These are phyloP conservation scores for Mythimna vitellina DNA, from an alignment of 2,888 invertebrate genomes.

Conservation along the genomic window DNA sequence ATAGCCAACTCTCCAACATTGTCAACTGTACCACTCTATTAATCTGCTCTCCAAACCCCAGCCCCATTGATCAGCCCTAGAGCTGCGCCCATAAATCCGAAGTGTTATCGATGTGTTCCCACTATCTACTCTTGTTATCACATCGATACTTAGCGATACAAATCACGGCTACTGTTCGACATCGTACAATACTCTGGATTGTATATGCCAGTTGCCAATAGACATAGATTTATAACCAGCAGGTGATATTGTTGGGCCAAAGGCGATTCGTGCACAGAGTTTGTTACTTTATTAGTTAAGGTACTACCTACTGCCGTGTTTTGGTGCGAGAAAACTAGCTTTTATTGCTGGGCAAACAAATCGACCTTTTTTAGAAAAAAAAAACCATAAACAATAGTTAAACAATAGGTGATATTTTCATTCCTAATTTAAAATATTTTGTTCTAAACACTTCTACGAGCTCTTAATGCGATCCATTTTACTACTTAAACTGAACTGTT, in stretches of 20 bases:
- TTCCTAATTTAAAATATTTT: too few relatives aligned
- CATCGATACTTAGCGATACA: slow-evolving; percentile 65
- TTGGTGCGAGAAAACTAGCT: not conserved
- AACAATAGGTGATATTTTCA: too few relatives aligned
- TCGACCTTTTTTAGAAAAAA: too few relatives aligned
- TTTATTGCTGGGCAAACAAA: too few relatives aligned
- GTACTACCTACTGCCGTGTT: not conserved
- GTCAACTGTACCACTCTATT: not conserved
- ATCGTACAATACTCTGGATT: slow-evolving; percentile 56
- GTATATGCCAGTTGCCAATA: slow-evolving; percentile 54
- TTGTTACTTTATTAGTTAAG: slow-evolving; percentile 17
- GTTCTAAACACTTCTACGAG: too few relatives aligned
- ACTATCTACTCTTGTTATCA: slow-evolving; percentile 65
- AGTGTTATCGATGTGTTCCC: slow-evolving; percentile 63
- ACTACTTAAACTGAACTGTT: too few relatives aligned
- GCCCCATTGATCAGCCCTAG: slow-evolving; percentile 44
- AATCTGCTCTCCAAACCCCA: slow-evolving; percentile 8
- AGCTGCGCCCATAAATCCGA: slow-evolving; percentile 55
- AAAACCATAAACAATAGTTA: too few relatives aligned
- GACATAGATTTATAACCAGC: slow-evolving; percentile 57
- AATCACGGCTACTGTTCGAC: slow-evolving; percentile 66
- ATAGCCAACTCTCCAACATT: not conserved
- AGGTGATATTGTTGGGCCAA: slow-evolving; percentile 50
- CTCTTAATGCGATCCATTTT: too few relatives aligned
- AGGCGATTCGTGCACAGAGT: slow-evolving; percentile 44